Base-by-base conservation (phyloP, 23 tunicate species). In the Clavelina lepadiformis region DNA sequence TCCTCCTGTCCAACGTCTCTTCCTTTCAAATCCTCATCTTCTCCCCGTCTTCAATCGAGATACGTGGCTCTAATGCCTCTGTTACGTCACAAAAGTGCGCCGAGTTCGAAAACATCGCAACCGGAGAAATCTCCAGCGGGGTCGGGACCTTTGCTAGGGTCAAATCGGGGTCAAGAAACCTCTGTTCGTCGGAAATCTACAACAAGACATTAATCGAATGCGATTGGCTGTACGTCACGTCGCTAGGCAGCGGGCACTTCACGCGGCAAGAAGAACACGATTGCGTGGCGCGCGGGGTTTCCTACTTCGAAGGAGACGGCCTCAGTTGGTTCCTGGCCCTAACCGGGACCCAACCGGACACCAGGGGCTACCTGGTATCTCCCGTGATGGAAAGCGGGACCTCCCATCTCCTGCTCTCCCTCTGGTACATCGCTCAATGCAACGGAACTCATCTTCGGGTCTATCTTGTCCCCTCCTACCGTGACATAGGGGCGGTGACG, bases 361-460 rank as follows among this genome's bases (percentile, higher is more conserved):
- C 65, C 5, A 25, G 35, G 25, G 82, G 37, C 38, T 38, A 11
- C 31, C 57, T 73, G 3, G 56, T 76, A 31, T 76, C 82, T 8
- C 82, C 82, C 8, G 35, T 65, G 23, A 55, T 76, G 2, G 64
- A 76, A 56, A 73, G 82, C 41, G 82, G 73, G 27, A 11, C 56
- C 1, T 26, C 53, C 22, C 66, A 54, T 46, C 31, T 64, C 15
- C 62, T 61, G 6, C 32, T 76, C 21, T 36, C 73, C 7, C 38
- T 76, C 22, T 76, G 82, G 82, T 56, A 76, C 22, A 35, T 52
- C 32, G 38, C 53, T 18, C 32, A 54, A 54, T 76, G 82, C 66
- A 29, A 28, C 21, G 82, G 73, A 2, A 37, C 71, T 27, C 20
- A 0, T 1, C 13, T 76, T 22, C 25, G 73, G n/a, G 73, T 52